phyloP scores from a whole-genome alignment of 2,113 vertebrate species.

The Vulpes ferrilata region DNA sequence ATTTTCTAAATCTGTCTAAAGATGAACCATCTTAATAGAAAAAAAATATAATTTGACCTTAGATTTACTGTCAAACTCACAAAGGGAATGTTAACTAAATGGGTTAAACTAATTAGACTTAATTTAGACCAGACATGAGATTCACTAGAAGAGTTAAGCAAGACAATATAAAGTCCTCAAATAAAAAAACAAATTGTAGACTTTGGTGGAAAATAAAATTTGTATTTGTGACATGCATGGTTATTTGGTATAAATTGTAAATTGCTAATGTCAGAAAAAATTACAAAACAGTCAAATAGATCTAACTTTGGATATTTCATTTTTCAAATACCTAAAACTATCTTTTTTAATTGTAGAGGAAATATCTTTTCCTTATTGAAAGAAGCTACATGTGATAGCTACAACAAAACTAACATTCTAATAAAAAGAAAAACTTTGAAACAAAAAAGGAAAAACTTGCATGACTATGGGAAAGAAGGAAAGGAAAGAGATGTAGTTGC shows the following conservation, averaged over 20 bases:
- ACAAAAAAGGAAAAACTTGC: neutral
- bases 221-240: neutral
- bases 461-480: neutral
- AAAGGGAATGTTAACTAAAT: neutral
- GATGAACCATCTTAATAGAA: conserved; percentile 31
- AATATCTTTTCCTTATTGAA: neutral
- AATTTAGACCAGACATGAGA: neutral
- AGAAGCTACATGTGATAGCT: neutral
- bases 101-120: conserved; percentile 20
- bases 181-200: conserved; percentile 35
- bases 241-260: neutral
- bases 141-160: conserved; percentile 9
- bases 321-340: conserved; percentile 12
- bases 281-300: neutral
- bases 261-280: neutral
- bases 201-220: conserved; percentile 32
- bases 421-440: neutral
- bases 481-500: neutral
- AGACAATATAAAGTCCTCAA: neutral
- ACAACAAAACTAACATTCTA: neutral
- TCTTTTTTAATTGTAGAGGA: conserved; percentile 20
- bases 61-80: neutral
- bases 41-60: conserved; percentile 37
- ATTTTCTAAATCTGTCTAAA: conserved; percentile 1
- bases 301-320: neutral